phyloP scores from a whole-genome alignment of 2,797 vertebrate genomes.

The Falco columbarius region DNA sequence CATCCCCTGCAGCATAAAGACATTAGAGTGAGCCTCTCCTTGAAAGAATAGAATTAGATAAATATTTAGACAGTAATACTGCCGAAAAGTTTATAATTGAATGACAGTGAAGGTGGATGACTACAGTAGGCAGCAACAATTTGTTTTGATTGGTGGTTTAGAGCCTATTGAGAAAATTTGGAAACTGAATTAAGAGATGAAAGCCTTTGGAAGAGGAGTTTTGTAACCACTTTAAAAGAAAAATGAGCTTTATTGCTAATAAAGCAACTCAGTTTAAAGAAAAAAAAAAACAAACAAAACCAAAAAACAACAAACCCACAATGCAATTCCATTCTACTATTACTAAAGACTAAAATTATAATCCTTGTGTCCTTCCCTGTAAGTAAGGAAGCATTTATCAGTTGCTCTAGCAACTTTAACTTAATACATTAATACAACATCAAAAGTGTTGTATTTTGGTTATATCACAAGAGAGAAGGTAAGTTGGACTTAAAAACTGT shows the following conservation, averaged over 20 bases:
- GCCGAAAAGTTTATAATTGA: constrained; percentile 5
- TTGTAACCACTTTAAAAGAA: not conserved
- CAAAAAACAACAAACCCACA: not conserved
- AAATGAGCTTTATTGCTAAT: not conserved
- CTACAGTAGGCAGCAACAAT: not conserved
- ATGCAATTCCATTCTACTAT: not conserved
- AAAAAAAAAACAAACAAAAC: not conserved
- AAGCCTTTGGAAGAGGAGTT: not conserved
- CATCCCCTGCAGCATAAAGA: not conserved
- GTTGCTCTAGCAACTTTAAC: not conserved
- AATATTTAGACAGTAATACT: not conserved
- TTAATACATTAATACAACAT: not conserved
- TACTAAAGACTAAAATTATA: not conserved
- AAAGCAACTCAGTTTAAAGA: not conserved
- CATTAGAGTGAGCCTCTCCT: not conserved
- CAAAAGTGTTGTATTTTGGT: not conserved
- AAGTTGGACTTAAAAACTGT: not conserved
- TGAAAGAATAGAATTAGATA: not conserved
- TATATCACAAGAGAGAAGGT: not conserved
- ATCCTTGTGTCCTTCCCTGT: not conserved
- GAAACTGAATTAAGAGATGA: constrained; percentile 14
- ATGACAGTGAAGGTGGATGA: not conserved
- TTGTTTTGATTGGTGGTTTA: not conserved
- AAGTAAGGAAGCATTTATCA: not conserved
- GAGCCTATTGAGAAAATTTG: not conserved